Base-by-base conservation (phyloP, 2,797 vertebrate species). In the Rhynchotus rufescens region DNA sequence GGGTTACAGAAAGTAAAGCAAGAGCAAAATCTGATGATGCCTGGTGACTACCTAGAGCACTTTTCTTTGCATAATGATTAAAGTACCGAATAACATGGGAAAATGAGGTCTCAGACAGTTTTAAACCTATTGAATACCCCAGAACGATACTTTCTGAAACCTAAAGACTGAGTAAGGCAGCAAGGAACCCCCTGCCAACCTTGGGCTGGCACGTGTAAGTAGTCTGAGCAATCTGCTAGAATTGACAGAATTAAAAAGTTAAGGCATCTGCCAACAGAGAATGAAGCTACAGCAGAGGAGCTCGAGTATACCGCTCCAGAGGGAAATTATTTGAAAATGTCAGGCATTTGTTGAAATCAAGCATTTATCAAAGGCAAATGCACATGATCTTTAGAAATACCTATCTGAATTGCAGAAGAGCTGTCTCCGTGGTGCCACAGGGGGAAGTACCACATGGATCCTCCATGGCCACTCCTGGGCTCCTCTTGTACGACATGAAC, bases 281-380 rank as follows among this genome's bases (percentile, higher is more conserved):
- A 38, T 15, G 60, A 67, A 28, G n/a, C 20, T 19, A 38, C 30
- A 16, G 15, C 8, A 56, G 51, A 65, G 40, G 67, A 73, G 13
- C 36, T 59, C 30, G 47, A 49, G 8, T 38, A 16, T 51, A 64
- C 45, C 14, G 32, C 9, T 30, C 40, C 23, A 19, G 15, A 62
- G 54, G 49, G 78, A 88, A 92, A 85, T 90, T 38, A 79, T 56
- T 54, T 30, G 44, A 82, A 32, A 94, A 72, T 32, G 23, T 82
- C 74, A 79, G 17, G 52, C 19, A 9, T 80, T 79, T 73, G 44
- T 60, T 56, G 45, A 85, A 78, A 71, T 59, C 1, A 2, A 61
- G 32, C 21, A 26, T 65, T 77, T 74, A 60, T 65, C 62, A 72
- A 57, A 79, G 64, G 44, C 47, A 92, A 94, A 84, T 40, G 81